Percentiles rank a stretch among this genome's conserved stretches.
phyloP scores from a whole-genome alignment of 2,797 vertebrate genomes.

The Acanthornis magna region DNA sequence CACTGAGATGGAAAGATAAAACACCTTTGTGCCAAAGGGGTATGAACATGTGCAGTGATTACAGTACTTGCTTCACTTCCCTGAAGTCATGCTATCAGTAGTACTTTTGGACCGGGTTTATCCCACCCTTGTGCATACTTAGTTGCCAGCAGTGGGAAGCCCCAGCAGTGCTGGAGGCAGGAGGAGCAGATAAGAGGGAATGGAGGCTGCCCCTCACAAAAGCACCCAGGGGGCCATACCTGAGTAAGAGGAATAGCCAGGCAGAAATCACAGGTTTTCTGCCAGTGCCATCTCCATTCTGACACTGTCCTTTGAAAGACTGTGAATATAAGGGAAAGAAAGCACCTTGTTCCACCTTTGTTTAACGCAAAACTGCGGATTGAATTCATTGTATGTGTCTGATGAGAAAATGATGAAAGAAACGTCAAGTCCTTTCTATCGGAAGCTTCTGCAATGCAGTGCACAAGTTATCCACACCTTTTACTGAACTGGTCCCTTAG shows the following conservation, averaged over 20 bases:
- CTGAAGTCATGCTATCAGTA: background rate
- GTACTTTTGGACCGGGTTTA: background rate
- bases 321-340: background rate
- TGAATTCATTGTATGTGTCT: slow-evolving; percentile 13
- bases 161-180: background rate
- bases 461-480: background rate
- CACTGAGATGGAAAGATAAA: background rate
- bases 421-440: background rate
- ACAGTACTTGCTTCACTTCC: background rate
- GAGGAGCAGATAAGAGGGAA: background rate
- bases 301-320: background rate
- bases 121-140: background rate
- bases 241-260: background rate
- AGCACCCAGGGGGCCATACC: too few relatives aligned
- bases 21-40: background rate
- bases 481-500: background rate
- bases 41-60: background rate
- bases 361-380: background rate
- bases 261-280: background rate
- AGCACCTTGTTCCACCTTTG: background rate
- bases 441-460: slow-evolving; percentile 7
- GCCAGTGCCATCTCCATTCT: background rate
- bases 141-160: background rate
- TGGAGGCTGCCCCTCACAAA: background rate
- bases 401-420: slow-evolving; percentile 50